Base-by-base conservation (phyloP, 1,140 invertebrate species). In the Drosophila neocordata region DNA sequence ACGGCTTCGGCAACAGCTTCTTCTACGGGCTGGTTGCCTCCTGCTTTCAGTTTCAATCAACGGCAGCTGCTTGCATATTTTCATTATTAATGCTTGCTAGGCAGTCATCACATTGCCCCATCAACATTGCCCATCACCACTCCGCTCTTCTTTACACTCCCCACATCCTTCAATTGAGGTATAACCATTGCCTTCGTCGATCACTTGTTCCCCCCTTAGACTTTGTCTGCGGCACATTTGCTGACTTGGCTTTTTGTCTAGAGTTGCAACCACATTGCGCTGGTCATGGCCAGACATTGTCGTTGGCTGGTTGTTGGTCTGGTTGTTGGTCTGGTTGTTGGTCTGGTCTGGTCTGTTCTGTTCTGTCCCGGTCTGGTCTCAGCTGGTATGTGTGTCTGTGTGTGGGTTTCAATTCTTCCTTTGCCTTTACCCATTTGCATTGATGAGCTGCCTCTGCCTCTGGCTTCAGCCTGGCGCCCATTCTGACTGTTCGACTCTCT, bases 241-340 rank as follows among this genome's bases (percentile, higher is more conserved):
- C 81, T 87, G 81, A 85, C 82, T 85, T 87, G 82, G 78, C 82
- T 85, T 85, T 85, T 85, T 87, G 82, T 85, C 82, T 85, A 87
- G 82, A 85, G 74, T 76, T 87, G 82, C 82, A 85, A 87, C 82
- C 82, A 87, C 82, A 85, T 85, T 85, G 82, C 78, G 82, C 73
- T 87, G 82, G 82, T 85, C 78, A 85, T 82, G 82, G 78, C 38
- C 80, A 84, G 76, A 79, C 80, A 75, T 71, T 62, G 79, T 77
- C 53, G 74, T 41, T 59, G n/a, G 52, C 38, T 62, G 62, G 64
- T n/a, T n/a, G n/a, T n/a, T n/a, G n/a, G n/a, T n/a, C 66, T 70
- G 69, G 52, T 15, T 27, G 20, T 5, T 20, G 15, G 44, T 15
- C 27, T 65, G 73, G 13, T 7, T n/a, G n/a, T 15, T 44, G 41